Base-by-base conservation (phyloP, 2,113 vertebrate genomes). In the Dicentrarchus labrax region DNA sequence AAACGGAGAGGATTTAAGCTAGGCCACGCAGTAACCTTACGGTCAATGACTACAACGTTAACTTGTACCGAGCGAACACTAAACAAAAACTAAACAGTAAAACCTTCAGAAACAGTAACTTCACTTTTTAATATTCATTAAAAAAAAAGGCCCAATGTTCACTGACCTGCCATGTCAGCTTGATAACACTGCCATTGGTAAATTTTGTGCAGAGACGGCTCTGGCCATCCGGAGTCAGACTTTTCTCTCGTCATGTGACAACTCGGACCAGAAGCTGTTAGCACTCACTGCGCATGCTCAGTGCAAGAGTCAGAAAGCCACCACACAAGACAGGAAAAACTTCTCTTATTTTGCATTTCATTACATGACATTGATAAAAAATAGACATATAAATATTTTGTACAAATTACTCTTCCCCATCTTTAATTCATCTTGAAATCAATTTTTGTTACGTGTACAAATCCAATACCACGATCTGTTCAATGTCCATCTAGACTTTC, bases 91-190 rank as follows among this genome's bases (percentile, higher is more conserved):
- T 59, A 5, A 21, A 36, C 2, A 30, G 30, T 30, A 30, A 30
- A 47, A 51, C 4, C 36, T 39, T 5, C 13, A 3, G 1, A 48
- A 41, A 54, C 6, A 45, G 0, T 12, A 30, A 36, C 43, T 30
- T 16, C 1, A 50, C 2, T 71, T 51, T 3, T 10, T 39, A 38
- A n/a, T 13, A 38, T 39, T 56, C 1, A 16, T 71, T 62, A 13
- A 47, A 47, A 45, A 45, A 45, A 45, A 11, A 47, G 3, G 51
- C 0, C 10, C 60, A 75, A 70, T 8, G 16, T 41, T 45, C 53
- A 92, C 92, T 72, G 60, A 94, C 93, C 93, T 94, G 86, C 45
- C 85, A 90, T 91, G 80, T 87, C 72, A 84, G 75, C 82, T 73
- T 47, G 51, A 65, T 61, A 68, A 72, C 11, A 57, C 41, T 56